Base-by-base conservation (phyloP, 2,113 vertebrate species). In the Hippocampus abdominalis region DNA sequence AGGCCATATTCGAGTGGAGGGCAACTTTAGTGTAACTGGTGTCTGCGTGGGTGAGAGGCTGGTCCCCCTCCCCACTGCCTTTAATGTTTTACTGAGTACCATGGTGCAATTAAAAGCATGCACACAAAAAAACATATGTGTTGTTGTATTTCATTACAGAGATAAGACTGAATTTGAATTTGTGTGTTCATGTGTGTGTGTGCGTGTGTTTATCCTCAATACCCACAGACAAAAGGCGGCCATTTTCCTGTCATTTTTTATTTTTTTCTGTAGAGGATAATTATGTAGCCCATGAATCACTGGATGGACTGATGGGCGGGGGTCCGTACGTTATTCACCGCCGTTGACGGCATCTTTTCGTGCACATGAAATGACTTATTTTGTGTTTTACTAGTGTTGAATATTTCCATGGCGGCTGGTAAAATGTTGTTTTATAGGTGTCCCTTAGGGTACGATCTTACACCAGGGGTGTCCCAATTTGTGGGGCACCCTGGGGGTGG, bases 81-180 rank as follows among this genome's bases (percentile, higher is more conserved):
- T 90, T 91, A 86, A 89, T 89, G 90, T 87, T 91, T 89, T 86
- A 89, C 89, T 87, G 83, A 91, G 75, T 75, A 78, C 87, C 89
- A 88, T 84, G 80, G 75, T 54, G 16, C 27, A 16, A 18, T 60
- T 32, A 32, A 29, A 29, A 18, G 15, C 51, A 53, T 1, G 1
- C 32, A 36, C 32, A 44, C 42, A 21, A 49, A 20, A 56, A 25
- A 27, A 54, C 8, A 54, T 16, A 5, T 48, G 16, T 49, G 15
- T 16, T 20, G 20, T 20, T 49, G 46, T 49, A 20, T 44, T 44
- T 44, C 42, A 44, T 44, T 13, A n/a, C 51, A 27, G 21, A 57
- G 10, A 57, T 57, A 27, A 27, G 23, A 13, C 23, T 57, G 11
- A 67, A 62, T 64, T 76, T 69, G 69, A 40, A 69, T 76, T 72